Percentiles rank a stretch among this genome's conserved stretches.
Evolutionary conservation across 2,888 invertebrate genomes (phyloP).

Genomic region (Pedicia rivosa): DNA sequence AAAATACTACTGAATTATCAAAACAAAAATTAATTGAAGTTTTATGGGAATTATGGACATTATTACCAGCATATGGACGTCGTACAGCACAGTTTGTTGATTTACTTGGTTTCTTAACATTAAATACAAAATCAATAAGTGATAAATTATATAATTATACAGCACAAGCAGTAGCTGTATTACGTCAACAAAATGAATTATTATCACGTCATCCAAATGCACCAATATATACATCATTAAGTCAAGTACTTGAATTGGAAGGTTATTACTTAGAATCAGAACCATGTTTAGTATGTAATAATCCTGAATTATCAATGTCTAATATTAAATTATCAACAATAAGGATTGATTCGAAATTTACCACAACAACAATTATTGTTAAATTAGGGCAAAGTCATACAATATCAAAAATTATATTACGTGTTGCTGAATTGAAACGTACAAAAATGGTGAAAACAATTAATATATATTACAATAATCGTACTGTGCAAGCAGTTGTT

Average conservation of each 20-base stretch:
- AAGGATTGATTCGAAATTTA: conserved; percentile 93
- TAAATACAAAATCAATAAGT: conserved; percentile 59
- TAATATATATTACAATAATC: conserved; percentile 93
- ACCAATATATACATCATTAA: conserved; percentile 76
- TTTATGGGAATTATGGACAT: conserved; percentile 84
- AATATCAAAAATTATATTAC: conserved; percentile 82
- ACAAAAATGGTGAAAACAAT: conserved; percentile 95
- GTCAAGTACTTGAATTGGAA: conserved; percentile 89
- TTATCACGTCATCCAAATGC: conserved; percentile 88
- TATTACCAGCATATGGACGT: conserved; percentile 76
- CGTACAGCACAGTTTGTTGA: conserved; percentile 96
- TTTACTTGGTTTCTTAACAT: conserved; percentile 83
- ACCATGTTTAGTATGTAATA: conserved; percentile 95
- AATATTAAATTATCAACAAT: conserved; percentile 85
- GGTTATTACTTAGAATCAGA: conserved; percentile 94
- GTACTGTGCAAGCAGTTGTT: conserved; percentile 90
- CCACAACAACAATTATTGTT: conserved; percentile 94
- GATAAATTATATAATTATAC: conserved; percentile 58
- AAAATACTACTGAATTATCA: conserved; percentile 60
- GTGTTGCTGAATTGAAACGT: conserved; percentile 88
- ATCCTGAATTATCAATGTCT: conserved; percentile 85
- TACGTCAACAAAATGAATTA: conserved; percentile 77
- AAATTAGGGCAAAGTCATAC: conserved; percentile 91
- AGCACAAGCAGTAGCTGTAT: conserved; percentile 68
- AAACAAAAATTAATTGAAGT: conserved; percentile 67